Percentiles rank a stretch among this genome's conserved stretches.
These are phyloP conservation scores for Ylistrum balloti DNA, from an alignment of 1,140 invertebrate species.

Conservation along the genomic window DNA sequence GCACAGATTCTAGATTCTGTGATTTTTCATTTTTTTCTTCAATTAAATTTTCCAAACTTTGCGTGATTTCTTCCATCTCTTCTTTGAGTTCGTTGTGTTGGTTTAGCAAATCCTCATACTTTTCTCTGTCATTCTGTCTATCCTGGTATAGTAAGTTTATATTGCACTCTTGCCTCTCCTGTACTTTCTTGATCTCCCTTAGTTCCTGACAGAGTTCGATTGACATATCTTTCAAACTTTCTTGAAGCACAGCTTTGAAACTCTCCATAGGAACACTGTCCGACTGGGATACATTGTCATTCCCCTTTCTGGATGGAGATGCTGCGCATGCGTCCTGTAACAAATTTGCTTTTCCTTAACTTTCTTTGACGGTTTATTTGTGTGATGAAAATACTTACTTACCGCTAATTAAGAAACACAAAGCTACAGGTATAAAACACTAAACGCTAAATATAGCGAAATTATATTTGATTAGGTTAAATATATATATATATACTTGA, in stretches of 20 bases:
- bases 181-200: background rate
- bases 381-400: background rate
- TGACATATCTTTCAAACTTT: background rate
- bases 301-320: background rate
- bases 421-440: too few species aligned
- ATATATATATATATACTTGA: too few species aligned
- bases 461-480: too few species aligned
- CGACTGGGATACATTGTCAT: background rate
- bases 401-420: too few species aligned
- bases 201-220: background rate
- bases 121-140: background rate
- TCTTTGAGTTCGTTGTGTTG: background rate
- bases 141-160: background rate
- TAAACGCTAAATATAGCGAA: too few species aligned
- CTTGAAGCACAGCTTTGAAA: background rate
- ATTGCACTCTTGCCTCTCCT: background rate
- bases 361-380: too few species aligned
- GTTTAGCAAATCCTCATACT: background rate
- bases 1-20: background rate
- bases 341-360: too few species aligned
- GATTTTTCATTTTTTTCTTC: background rate
- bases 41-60: background rate
- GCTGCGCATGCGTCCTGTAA: background rate
- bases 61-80: background rate
- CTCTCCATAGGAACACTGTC: background rate